Base-by-base conservation (phyloP, 2,113 vertebrate species). In the Nipponia nippon region DNA sequence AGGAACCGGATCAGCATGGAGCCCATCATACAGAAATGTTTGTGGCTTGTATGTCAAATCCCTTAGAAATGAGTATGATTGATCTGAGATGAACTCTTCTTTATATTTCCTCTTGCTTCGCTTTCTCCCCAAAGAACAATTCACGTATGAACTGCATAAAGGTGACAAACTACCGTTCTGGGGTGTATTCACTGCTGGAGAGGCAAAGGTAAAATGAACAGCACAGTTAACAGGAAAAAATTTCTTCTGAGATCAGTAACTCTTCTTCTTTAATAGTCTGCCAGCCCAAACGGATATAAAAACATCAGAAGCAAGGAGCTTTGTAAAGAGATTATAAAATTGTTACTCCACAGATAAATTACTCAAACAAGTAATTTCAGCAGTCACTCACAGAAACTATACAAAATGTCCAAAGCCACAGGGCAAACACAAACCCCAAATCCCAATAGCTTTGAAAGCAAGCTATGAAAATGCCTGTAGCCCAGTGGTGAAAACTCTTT, bases 161-260 rank as follows among this genome's bases (percentile, higher is more conserved):
- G 59, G 80, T 94, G 87, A 91, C 52, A 87, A 91, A 94, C 25
- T 94, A 3, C 59, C 5, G 0, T 7, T 96, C 58, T 23, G 71
- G 72, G 38, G 26, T 81, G 26, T 40, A 50, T 70, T 78, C 38
- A 19, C 80, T 75, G 50, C 63, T 78, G 77, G 47, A 92, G 65
- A 91, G 32, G 47, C 59, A 95, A 89, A 84, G 59, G 72, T 87
- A 95, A 83, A 91, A 95, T 63, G 50, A 81, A 92, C 38, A 81
- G 38, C 77, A 75, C 32, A 78, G 93, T 87, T 86, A 92, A 78
- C 6, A 26, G 59, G 72, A 81, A 87, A 80, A 93, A 81, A 81
- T 16, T 75, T 81, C 89, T 81, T 96, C 61, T 71, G 50, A 95
- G 89, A 75, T 95, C 86, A 46, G 72, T 96, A 92, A 91, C 52